phyloP scores from a whole-genome alignment of 2,113 vertebrate genomes.

The Brachyhypopomus occidentalis region DNA sequence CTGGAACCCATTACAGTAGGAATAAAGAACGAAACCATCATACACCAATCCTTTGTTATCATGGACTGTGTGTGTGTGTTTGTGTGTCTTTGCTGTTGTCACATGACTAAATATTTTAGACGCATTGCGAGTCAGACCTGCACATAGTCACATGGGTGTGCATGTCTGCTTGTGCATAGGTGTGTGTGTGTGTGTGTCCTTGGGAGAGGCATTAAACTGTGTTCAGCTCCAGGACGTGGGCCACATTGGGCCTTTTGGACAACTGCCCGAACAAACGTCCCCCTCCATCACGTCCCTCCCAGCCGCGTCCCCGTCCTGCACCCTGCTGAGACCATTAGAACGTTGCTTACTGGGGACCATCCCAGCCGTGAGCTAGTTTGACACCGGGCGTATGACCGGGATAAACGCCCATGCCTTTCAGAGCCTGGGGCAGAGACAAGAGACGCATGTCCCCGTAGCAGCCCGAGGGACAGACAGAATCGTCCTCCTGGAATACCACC shows the following conservation, averaged over 20 bases:
- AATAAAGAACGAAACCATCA: too few species aligned
- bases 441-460: background rate
- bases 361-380: conserved; percentile 1
- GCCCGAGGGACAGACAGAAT: background rate
- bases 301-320: conserved; percentile 18
- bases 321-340: background rate
- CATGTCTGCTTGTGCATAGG: too few species aligned
- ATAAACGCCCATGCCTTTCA: conserved; percentile 21
- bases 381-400: background rate
- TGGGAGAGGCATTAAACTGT: background rate
- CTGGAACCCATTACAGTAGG: too few species aligned
- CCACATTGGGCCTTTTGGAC: background rate
- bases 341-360: conserved; percentile 6
- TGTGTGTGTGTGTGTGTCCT: too few species aligned
- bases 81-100: too few species aligned
- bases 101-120: too few species aligned
- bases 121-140: too few species aligned
- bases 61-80: too few species aligned
- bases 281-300: background rate
- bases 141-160: too few species aligned
- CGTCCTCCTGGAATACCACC: background rate
- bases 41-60: too few species aligned
- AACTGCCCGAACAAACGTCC: background rate
- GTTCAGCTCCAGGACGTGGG: background rate
- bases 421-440: conserved; percentile 16